phyloP scores from a whole-genome alignment of 2,797 vertebrate species.

The Sebastes paucispinis region DNA sequence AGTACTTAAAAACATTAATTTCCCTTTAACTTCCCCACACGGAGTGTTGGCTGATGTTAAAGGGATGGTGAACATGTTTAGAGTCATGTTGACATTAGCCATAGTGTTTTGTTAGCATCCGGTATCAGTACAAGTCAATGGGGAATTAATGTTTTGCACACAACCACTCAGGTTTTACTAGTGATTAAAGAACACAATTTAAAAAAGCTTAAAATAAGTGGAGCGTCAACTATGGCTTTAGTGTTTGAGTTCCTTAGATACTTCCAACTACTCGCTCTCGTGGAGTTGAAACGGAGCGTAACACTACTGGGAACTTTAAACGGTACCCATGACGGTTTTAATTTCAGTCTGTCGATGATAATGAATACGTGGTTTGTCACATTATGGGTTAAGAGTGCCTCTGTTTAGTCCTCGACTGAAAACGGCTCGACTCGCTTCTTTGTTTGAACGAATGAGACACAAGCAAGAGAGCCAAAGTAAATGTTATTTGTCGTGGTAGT shows the following conservation, averaged over 20 bases:
- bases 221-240: slow-evolving; percentile 60
- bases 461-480: neutral
- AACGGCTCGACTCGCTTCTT: neutral
- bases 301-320: neutral
- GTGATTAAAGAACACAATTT: neutral
- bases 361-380: neutral
- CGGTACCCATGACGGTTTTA: neutral
- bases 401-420: neutral
- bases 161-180: slow-evolving; percentile 10
- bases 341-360: neutral
- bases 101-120: slow-evolving; percentile 33
- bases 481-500: neutral
- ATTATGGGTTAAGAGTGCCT: neutral
- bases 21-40: neutral
- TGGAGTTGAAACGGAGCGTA: slow-evolving; percentile 13
- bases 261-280: neutral
- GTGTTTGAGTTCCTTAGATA: slow-evolving; percentile 51
- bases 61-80: neutral
- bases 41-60: neutral
- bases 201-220: neutral
- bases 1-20: neutral
- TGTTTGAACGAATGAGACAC: neutral
- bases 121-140: neutral
- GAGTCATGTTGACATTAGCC: neutral
- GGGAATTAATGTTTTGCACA: neutral